Conservation (phyloP, 1,140 invertebrate genomes). For the Andricus grossulariae region DNA sequence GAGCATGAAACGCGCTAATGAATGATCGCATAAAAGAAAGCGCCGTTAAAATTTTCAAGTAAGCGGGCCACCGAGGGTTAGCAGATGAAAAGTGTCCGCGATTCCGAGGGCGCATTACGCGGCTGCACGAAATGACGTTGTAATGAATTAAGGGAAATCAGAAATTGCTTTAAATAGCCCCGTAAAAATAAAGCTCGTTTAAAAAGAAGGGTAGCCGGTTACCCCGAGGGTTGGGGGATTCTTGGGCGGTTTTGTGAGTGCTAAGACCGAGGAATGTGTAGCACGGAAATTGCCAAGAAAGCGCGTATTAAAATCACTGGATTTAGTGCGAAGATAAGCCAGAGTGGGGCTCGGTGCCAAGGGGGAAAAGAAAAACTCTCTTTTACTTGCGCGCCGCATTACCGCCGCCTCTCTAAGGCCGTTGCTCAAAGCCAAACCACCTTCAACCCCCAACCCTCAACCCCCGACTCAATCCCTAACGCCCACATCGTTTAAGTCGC, state of each 20-base stretch:
- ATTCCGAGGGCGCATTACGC: slow-evolving; percentile 66
- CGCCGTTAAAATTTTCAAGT: slow-evolving; percentile 10
- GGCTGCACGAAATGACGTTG: slow-evolving; percentile 68
- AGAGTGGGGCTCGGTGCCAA: slow-evolving; percentile 48
- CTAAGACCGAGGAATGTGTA: slow-evolving; percentile 69
- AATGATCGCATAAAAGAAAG: slow-evolving; percentile 26
- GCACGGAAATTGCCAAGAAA: slow-evolving; percentile 72
- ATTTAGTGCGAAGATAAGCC: slow-evolving; percentile 74
- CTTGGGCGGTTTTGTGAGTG: slow-evolving; percentile 49
- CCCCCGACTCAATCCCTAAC: slow-evolving; percentile 55
- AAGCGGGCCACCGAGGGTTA: slow-evolving; percentile 37
- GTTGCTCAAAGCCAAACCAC: slow-evolving; percentile 68
- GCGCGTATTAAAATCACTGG: slow-evolving; percentile 75
- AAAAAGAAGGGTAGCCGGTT: slow-evolving; percentile 47
- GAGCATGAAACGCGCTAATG: neutral
- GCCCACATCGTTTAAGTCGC: slow-evolving; percentile 63
- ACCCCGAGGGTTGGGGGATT: slow-evolving; percentile 37
- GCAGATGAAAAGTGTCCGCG: slow-evolving; percentile 59
- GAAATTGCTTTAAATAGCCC: slow-evolving; percentile 74
- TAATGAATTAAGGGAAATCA: slow-evolving; percentile 76
- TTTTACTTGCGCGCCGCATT: slow-evolving; percentile 66
- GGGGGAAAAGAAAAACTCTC: slow-evolving; percentile 70
- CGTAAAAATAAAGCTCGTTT: slow-evolving; percentile 73
- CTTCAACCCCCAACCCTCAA: slow-evolving; percentile 40
- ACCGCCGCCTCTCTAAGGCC: slow-evolving; percentile 61